A percentile compares a stretch with the other conserved stretches of the same genome.
Conservation (phyloP, 2,113 vertebrate genomes). For the Actenoides lindsayi region DNA sequence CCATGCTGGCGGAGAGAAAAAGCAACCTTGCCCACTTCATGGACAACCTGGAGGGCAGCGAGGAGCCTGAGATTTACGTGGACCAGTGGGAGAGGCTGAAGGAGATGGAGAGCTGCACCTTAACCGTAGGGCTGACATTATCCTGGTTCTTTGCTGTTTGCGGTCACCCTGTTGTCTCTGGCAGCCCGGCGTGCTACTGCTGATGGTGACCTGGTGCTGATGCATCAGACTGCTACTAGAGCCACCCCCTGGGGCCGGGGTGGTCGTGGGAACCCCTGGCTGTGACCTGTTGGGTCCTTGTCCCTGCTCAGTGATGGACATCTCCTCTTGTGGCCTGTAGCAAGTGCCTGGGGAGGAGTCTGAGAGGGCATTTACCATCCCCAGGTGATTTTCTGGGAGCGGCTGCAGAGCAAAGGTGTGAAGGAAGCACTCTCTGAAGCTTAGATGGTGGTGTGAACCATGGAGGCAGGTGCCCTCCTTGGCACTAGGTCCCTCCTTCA, state of each 20-base stretch:
- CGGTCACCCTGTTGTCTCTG: not conserved
- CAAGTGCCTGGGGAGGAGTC: not conserved
- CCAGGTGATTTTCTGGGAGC: not conserved
- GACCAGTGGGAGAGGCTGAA: conserved; percentile 71
- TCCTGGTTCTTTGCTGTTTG: not conserved
- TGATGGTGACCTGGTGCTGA: not conserved
- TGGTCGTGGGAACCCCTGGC: not conserved
- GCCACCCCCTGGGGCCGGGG: not conserved
- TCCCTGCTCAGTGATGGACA: not conserved
- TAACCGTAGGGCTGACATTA: conserved; percentile 39
- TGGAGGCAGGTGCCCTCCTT: not conserved
- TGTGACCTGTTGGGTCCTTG: not conserved
- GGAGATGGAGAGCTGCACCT: conserved; percentile 40
- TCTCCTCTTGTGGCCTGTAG: not conserved
- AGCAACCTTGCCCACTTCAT: conserved; percentile 55
- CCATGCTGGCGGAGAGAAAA: conserved; percentile 58
- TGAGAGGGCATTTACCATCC: not conserved
- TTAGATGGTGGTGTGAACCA: not conserved
- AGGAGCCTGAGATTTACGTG: conserved; percentile 38
- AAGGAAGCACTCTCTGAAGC: not conserved
- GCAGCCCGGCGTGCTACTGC: not conserved
- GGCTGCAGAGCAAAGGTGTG: not conserved
- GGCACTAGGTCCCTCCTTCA: not conserved
- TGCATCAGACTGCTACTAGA: not conserved
- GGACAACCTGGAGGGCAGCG: conserved; percentile 41